Evolutionary conservation across 2,888 invertebrate species (phyloP).

Genomic region (Amphipyra berbera): DNA sequence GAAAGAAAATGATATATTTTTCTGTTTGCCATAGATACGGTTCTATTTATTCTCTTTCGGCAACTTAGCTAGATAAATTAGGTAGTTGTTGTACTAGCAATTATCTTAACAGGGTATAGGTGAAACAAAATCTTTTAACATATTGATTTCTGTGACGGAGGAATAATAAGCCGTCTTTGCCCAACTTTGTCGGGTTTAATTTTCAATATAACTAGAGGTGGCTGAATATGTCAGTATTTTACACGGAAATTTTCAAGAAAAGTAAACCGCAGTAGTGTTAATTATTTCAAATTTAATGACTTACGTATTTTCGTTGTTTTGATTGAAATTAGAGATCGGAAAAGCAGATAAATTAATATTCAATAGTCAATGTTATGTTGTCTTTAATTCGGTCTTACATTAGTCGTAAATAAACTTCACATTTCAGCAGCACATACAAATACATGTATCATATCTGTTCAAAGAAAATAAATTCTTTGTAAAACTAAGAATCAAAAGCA

Average conservation of each 20-base stretch:
- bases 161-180: neutral
- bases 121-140: slow-evolving; percentile 17
- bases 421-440: neutral
- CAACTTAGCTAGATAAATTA: slow-evolving; percentile 54
- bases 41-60: slow-evolving; percentile 58
- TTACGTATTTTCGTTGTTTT: too few species aligned
- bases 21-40: slow-evolving; percentile 62
- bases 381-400: too few species aligned
- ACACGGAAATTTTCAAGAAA: too few species aligned
- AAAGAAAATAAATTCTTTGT: slow-evolving; percentile 27
- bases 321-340: too few species aligned
- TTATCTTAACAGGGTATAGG: slow-evolving; percentile 34
- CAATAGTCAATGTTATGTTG: too few species aligned
- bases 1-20: slow-evolving; percentile 73
- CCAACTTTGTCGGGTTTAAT: too few species aligned
- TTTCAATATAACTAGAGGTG: too few species aligned
- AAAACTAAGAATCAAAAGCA: slow-evolving; percentile 62
- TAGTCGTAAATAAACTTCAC: neutral
- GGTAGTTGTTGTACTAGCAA: slow-evolving; percentile 47
- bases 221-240: too few species aligned
- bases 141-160: neutral
- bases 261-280: too few species aligned
- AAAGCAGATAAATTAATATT: too few species aligned
- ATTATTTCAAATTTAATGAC: too few species aligned
- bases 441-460: slow-evolving; percentile 1